phyloP scores from a whole-genome alignment of 2,113 vertebrate species.

The Jaculus jaculus region DNA sequence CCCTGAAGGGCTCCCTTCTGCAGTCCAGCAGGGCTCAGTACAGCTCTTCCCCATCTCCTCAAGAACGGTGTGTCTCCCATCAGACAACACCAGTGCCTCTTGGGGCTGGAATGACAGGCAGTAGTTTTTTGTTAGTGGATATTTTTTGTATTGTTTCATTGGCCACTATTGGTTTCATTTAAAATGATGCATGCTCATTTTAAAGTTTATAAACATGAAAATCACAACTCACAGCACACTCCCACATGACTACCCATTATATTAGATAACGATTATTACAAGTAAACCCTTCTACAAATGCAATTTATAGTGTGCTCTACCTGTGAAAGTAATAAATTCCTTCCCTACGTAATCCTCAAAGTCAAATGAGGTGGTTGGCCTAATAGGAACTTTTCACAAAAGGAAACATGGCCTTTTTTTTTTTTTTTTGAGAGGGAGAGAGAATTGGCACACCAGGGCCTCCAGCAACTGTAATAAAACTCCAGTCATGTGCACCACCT shows the following conservation, averaged over 20 bases:
- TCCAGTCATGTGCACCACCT: no score
- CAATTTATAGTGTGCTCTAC: not conserved
- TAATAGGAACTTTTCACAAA: not conserved
- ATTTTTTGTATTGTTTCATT: not conserved
- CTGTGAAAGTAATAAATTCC: not conserved
- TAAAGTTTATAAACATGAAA: not conserved
- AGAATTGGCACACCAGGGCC: no score
- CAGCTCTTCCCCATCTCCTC: no score
- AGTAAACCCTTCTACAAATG: not conserved
- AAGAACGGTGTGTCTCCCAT: not conserved
- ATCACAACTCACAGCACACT: no score
- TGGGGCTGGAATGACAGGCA: no score
- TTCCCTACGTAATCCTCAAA: not conserved
- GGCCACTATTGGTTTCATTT: not conserved
- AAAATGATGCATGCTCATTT: not conserved
- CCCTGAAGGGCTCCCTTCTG: not conserved
- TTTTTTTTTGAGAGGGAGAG: no score
- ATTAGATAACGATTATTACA: rapidly evolving
- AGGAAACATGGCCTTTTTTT: not conserved
- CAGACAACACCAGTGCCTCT: not conserved
- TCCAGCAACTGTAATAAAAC: no score
- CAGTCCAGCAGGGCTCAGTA: no score
- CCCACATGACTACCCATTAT: rapidly evolving
- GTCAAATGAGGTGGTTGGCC: no score
- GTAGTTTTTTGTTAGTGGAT: not conserved